Evolutionary conservation across 1,140 invertebrate genomes (phyloP), one percentile per base, ranked within the genome.

Genomic region (Potamilus streckersoni): DNA sequence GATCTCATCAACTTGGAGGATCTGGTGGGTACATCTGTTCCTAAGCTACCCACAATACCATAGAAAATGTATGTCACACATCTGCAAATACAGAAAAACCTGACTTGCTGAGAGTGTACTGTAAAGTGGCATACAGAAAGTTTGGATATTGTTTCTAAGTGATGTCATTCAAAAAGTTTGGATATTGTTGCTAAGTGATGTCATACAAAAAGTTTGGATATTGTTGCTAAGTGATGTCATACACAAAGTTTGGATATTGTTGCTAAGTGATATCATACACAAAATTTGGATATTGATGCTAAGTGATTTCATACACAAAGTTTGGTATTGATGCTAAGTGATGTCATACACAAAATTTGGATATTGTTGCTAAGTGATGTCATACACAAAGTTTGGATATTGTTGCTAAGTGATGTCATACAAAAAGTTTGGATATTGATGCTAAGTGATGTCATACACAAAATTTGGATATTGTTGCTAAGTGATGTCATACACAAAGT

Each of bases 1-100:
- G 80, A 88, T 75, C 82, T 92, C 12, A 81, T 76, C 56, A 84
- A 82, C 73, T 80, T 92, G 15, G 88, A 91, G 77, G 85, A 89
- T 67, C 81, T 92, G 82, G 91, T 92, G 85, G 84, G 84, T 74
- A 63, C 68, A 59, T 58, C 17, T 73, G 2, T 49, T 61, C 61
- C 31, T 6, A 57, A 57, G 31, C 20, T 69, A n/a, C 57, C 57
- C 57, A 62, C 49, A 31, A 1, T 74, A 20, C 56, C 59, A 56
- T 17, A 13, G 20, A 23, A 69, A 69, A 23, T 69, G 31, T 59
- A 31, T 59, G 38, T 17, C 19, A 8, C 55, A 59, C 19, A 59
- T 56, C 23, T 12, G n/a, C 16, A 60, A 56, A 16, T 69, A 60
- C 2, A 59, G 60, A 16, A 59, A 6, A 49, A 49, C 2, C 38